Percentiles rank a stretch among this genome's conserved stretches.
These are phyloP conservation scores for Emmelina monodactyla DNA, from an alignment of 2,888 invertebrate species.

Conservation along the genomic window DNA sequence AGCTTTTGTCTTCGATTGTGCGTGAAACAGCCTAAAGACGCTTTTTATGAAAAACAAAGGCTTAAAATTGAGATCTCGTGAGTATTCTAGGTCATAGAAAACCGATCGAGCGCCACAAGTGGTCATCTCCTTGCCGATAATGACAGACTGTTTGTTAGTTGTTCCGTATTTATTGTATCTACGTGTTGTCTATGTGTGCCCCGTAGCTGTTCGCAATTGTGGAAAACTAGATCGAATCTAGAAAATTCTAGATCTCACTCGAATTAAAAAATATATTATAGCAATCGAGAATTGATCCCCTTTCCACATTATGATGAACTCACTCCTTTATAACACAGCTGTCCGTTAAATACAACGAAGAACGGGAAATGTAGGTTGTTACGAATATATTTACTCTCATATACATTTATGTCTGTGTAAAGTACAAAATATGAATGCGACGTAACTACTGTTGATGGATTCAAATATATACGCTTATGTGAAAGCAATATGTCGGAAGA, in stretches of 20 bases:
- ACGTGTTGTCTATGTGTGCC: conserved; percentile 34
- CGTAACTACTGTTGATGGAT: conserved; percentile 46
- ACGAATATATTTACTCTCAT: conserved; percentile 31
- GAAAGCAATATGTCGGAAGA: conserved; percentile 46
- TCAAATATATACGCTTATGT: conserved; percentile 41
- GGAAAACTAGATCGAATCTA: no score
- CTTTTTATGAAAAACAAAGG: no score
- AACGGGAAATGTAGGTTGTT: conserved; percentile 58
- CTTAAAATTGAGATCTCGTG: no score
- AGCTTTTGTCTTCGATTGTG: no score
- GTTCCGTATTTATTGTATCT: conserved; percentile 43
- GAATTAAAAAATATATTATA: no score
- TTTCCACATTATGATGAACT: no score
- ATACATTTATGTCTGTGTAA: conserved; percentile 45
- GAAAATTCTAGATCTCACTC: no score
- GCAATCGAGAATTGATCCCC: no score
- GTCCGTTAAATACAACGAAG: conserved; percentile 60
- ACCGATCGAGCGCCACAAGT: no score
- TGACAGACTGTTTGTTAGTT: conserved; percentile 47
- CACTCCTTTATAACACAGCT: conserved; percentile 36
- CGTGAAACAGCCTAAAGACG: no score
- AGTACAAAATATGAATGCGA: conserved; percentile 56
- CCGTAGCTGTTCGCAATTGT: conserved; percentile 38
- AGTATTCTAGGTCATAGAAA: no score
- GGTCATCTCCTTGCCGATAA: conserved; percentile 35